Evolutionary conservation across 2,797 vertebrate species (phyloP).

Genomic region (Myoxocephalus aenaeus): DNA sequence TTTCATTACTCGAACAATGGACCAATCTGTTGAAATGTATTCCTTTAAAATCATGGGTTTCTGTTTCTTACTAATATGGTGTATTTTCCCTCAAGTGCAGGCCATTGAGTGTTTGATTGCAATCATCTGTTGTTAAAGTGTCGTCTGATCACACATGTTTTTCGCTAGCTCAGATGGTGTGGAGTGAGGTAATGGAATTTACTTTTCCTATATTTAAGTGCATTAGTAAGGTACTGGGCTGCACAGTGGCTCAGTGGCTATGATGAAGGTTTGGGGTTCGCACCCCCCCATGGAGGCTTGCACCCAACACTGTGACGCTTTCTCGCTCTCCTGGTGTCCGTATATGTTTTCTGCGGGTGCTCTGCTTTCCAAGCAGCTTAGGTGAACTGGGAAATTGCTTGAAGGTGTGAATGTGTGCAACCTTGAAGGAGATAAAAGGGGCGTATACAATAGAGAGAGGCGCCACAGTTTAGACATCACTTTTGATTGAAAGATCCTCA

Average conservation of each 20-base stretch:
- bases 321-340: neutral
- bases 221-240: constrained; percentile 31
- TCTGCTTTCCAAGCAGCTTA: constrained; percentile 18
- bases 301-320: neutral
- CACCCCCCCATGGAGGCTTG: neutral
- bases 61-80: constrained; percentile 49
- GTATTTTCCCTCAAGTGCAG: constrained; percentile 58
- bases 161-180: constrained; percentile 51
- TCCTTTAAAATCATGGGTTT: constrained; percentile 41
- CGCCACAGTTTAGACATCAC: neutral
- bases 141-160: constrained; percentile 69
- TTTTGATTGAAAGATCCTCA: constrained; percentile 31
- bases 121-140: constrained; percentile 71
- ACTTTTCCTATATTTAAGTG: constrained; percentile 21
- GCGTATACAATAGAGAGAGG: neutral
- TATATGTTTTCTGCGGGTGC: constrained; percentile 1
- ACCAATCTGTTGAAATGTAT: constrained; percentile 27
- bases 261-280: constrained; percentile 9
- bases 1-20: constrained; percentile 29
- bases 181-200: constrained; percentile 77
- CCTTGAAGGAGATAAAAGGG: neutral
- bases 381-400: neutral
- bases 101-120: constrained; percentile 68
- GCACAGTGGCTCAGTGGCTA: constrained; percentile 41
- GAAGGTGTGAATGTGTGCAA: constrained; percentile 12